Evolutionary conservation across 1,140 invertebrate genomes (phyloP), one percentile per base, ranked within the genome.

Genomic region (Drosophila arawakana): DNA sequence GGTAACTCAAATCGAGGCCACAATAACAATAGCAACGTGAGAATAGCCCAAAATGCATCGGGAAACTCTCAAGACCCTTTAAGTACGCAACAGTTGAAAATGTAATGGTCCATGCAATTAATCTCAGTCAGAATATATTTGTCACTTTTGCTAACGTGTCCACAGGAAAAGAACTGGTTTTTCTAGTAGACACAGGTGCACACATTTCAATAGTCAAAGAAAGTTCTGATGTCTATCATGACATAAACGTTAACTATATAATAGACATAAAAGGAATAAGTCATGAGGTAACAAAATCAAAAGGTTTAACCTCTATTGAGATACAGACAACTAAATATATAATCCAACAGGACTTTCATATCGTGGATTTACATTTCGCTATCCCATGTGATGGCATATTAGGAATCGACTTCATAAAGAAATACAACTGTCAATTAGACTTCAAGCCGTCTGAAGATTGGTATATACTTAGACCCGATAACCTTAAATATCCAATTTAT

Each of bases 221-320:
- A 46, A 46, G 18, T 18, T 46, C 35, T 9, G 35, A 37, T 46
- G 15, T 21, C 44, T 5, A 13, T 46, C 44, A 15, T 21, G 18
- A 21, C 1, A 21, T 21, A 21, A 21, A 21, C 18, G 18, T 21
- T 21, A 21, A 21, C 18, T 13, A 46, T 46, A 21, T 25, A 25
- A 49, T 49, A 25, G 25, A 49, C 13, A 49, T 49, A 9, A 15
- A 49, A 49, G 47, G 47, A 15, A 49, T 49, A 49, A 18, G 47
- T 7, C 15, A 49, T 1, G 47, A 25, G 21, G 4, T 49, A 30
- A 49, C 25, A 8, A 7, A 49, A 7, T 49, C 47, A 7, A 49
- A 49, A 49, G 47, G 47, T 7, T 11, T 21, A 49, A 25, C 10
- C 10, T 49, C 21, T 8, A 9, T 49, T 25, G 47, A 49, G 21